phyloP scores from a whole-genome alignment of 1,140 invertebrate species.

The Chionoecetes opilio region DNA sequence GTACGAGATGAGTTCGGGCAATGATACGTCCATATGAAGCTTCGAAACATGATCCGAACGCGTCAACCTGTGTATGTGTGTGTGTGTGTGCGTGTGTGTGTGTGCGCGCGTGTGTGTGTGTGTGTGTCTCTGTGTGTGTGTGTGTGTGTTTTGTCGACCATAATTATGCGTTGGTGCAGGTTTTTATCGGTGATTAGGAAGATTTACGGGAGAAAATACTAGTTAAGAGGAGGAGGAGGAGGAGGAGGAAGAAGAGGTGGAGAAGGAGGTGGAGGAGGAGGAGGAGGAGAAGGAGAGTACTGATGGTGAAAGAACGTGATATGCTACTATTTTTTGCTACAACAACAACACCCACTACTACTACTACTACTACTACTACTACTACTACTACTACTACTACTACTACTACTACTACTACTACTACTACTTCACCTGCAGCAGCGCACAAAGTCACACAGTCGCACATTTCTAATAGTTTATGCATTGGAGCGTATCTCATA shows the following conservation, averaged over 20 bases:
- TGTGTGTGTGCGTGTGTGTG: background rate
- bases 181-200: too few species aligned
- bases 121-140: too few species aligned
- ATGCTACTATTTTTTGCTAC: background rate
- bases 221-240: background rate
- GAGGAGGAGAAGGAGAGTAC: background rate
- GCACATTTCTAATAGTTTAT: too few species aligned
- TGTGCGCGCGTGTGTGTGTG: too few species aligned
- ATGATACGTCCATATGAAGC: background rate
- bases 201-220: background rate
- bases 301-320: background rate
- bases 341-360: too few species aligned
- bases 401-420: conserved; percentile 21
- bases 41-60: background rate
- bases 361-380: conserved; percentile 29
- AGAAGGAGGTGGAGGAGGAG: background rate
- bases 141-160: too few species aligned
- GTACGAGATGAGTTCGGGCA: too few species aligned
- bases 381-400: conserved; percentile 29
- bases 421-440: too few species aligned
- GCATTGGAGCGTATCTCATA: too few species aligned
- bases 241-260: background rate
- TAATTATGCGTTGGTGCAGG: too few species aligned
- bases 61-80: background rate
- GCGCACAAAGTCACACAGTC: too few species aligned